Evolutionary conservation across 2,888 invertebrate species (phyloP).

Genomic region (Ramazzottius varieornatus): DNA sequence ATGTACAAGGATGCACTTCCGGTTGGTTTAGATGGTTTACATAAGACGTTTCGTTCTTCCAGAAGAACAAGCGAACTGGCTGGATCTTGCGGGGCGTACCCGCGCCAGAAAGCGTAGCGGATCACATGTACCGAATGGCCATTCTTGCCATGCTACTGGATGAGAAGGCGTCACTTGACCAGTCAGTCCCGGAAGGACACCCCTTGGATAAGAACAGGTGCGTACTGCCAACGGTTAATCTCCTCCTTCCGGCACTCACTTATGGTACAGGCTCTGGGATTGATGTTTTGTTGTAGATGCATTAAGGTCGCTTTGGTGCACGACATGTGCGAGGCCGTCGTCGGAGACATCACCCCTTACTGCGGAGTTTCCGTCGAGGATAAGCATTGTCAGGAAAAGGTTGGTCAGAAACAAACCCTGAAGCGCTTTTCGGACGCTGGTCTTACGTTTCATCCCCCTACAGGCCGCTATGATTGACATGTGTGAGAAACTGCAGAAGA

Average conservation of each 20-base stretch:
- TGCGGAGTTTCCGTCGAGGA: slow-evolving; percentile 24
- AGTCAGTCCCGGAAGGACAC: neutral
- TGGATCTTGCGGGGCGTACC: slow-evolving; percentile 13
- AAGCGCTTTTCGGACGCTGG: neutral
- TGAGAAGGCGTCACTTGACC: neutral
- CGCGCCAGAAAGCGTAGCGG: slow-evolving; percentile 27
- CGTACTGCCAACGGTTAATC: neutral
- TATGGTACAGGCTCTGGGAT: no score
- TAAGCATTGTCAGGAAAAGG: slow-evolving; percentile 14
- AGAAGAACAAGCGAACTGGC: slow-evolving; percentile 5
- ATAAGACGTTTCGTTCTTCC: no score
- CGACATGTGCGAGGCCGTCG: slow-evolving; percentile 28
- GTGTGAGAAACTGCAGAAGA: neutral
- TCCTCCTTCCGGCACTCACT: no score
- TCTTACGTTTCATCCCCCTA: no score
- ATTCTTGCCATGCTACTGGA: slow-evolving; percentile 20
- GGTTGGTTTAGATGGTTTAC: neutral
- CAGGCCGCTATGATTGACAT: neutral
- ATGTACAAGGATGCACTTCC: neutral
- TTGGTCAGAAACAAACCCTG: neutral
- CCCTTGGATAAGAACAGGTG: neutral
- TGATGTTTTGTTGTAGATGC: slow-evolving; percentile 11
- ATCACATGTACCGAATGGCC: slow-evolving; percentile 28
- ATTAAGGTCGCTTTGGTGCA: slow-evolving; percentile 26
- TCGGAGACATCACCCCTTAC: slow-evolving; percentile 27